Base-by-base conservation (phyloP, 2,888 invertebrate genomes). In the Nomada flava region DNA sequence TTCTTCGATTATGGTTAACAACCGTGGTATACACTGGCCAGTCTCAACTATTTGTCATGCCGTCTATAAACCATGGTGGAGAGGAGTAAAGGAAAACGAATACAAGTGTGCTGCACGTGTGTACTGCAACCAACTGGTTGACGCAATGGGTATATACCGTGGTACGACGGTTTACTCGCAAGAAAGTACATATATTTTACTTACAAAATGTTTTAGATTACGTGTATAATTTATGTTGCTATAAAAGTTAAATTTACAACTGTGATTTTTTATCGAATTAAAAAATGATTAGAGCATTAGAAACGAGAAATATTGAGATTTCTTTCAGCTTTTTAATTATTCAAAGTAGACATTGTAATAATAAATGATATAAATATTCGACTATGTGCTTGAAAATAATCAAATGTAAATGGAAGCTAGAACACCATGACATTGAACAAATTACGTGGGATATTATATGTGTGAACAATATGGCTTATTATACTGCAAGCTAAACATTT, bases 61-160 rank as follows among this genome's bases (percentile, higher is more conserved):
- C 15, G 23, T 55, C 18, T 70, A n/a, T 69, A 83, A 70, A 77
- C 81, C 62, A 69, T 69, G 26, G n/a, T 18, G 53, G 50, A 67
- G 76, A 62, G 80, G 68, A 44, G 57, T 26, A 50, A 73, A 68
- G 36, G 62, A 62, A 63, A 82, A 52, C 36, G 76, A 59, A 50
- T 67, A 69, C 84, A 84, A 79, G 84, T 84, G 84, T 83, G 68
- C 72, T 57, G 69, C 84, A 84, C 84, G 64, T 84, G 84, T 83
- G 63, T 67, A 53, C 65, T 55, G 50, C 26, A 71, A 71, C 65
- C 65, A 57, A 47, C 53, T 73, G 81, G 63, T 63, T 72, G 53
- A 57, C n/a, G 71, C 52, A 67, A 68, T 68, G 47, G 15, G 63
- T 52, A 62, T 44, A 47, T 57, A 13, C 52, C 7, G 26, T 23